phyloP scores from a whole-genome alignment of 92 coral and sea anemone genomes.

The Meandrina meandrites region DNA sequence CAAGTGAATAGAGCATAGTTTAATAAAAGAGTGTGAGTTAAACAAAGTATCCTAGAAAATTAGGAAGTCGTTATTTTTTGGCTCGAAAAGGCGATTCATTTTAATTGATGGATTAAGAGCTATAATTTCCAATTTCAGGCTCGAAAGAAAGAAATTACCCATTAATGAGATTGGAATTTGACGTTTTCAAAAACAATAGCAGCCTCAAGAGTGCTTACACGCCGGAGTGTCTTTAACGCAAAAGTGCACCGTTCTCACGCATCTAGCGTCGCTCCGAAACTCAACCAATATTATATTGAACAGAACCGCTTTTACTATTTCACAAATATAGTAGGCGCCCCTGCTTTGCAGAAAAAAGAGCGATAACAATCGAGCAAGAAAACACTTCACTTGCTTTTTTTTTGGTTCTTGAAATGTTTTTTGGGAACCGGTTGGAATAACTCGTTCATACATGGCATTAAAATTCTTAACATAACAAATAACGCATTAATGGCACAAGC shows the following conservation, averaged over 20 bases:
- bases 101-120: conserved; percentile 32
- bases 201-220: conserved; percentile 8
- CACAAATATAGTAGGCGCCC: not conserved
- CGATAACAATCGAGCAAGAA: not conserved
- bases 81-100: conserved; percentile 22
- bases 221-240: conserved; percentile 23
- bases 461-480: conserved; percentile 9
- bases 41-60: not conserved
- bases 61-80: conserved; percentile 10
- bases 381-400: not conserved
- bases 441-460: not conserved
- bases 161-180: conserved; percentile 47
- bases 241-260: conserved; percentile 28
- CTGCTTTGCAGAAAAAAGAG: not conserved
- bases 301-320: conserved; percentile 16
- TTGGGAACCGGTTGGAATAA: not conserved
- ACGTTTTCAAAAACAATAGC: conserved; percentile 44
- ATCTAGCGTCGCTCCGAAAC: conserved; percentile 10
- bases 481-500: not conserved
- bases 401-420: not conserved
- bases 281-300: conserved; percentile 35
- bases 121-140: conserved; percentile 22
- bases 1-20: not conserved
- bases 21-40: not conserved
- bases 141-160: conserved; percentile 25